Conservation (phyloP, 92 coral and sea anemone genomes). For the Plumapathes pennacea region DNA sequence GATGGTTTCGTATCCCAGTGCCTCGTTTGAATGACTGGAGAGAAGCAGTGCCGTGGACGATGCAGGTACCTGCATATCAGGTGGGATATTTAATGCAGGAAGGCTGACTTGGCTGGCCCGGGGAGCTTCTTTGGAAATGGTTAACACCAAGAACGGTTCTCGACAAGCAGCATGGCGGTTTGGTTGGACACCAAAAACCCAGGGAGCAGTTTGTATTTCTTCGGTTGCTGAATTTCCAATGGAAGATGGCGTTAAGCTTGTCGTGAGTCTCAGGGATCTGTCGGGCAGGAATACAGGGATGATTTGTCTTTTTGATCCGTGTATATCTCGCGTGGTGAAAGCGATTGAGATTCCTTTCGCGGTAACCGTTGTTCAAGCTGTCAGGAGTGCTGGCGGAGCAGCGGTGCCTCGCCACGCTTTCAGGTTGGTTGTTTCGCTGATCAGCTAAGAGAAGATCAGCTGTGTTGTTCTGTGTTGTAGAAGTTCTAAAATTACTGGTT, state of each 20-base stretch:
- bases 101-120: conserved; percentile 87
- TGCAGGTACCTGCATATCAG: conserved; percentile 66
- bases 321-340: conserved; percentile 83
- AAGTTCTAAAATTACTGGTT: too few relatives aligned
- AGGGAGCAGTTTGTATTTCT: conserved; percentile 67
- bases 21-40: conserved; percentile 87
- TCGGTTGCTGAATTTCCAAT: conserved; percentile 67
- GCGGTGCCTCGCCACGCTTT: conserved; percentile 68
- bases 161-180: conserved; percentile 92
- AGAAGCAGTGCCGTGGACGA: conserved; percentile 77
- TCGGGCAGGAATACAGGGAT: conserved; percentile 61
- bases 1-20: conserved; percentile 66
- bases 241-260: conserved; percentile 65
- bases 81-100: conserved; percentile 52
- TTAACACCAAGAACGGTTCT: conserved; percentile 67
- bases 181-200: conserved; percentile 64
- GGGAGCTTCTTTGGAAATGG: conserved; percentile 78
- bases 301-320: conserved; percentile 89
- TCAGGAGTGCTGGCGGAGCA: conserved; percentile 81
- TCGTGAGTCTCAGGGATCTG: conserved; percentile 78
- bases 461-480: too few relatives aligned
- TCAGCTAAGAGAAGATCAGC: too few relatives aligned
- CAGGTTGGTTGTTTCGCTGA: conserved; percentile 73
- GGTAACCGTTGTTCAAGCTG: conserved; percentile 78
- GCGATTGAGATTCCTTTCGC: conserved; percentile 87